Conservation (phyloP, 2,113 vertebrate species). For the Bos taurus region ARS-UCD2.0 NC_037330.1:77048001-77048500, state of each 20-base stretch:
- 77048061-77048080: neutral
- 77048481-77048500: neutral
- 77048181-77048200: neutral
- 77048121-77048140: neutral
- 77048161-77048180: neutral
- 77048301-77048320: neutral
- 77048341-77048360: neutral
- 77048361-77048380: neutral
- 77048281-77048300: neutral
- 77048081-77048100: neutral
- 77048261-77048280: neutral
- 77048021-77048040: neutral
- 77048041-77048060: neutral
- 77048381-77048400: neutral
- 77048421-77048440: neutral
- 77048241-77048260: neutral
- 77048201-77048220: neutral
- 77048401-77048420: neutral
- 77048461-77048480: neutral
- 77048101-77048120: neutral
- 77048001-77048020: neutral
- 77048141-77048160: neutral
- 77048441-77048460: neutral
- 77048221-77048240: neutral
- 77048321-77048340: neutral